phyloP scores from a whole-genome alignment of 2,113 vertebrate species.

The Prinia subflava region DNA sequence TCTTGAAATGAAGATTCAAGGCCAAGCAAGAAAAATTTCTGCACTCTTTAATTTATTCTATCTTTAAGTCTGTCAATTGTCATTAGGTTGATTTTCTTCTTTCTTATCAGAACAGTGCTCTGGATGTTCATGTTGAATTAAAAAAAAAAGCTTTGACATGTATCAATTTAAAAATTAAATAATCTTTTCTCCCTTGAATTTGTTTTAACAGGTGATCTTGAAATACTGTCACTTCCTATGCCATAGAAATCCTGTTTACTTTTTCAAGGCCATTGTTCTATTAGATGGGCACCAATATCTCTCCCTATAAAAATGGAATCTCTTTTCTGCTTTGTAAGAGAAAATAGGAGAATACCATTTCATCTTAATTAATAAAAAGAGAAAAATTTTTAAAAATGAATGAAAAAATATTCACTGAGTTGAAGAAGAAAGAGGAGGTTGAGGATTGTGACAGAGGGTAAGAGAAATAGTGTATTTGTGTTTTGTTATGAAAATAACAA shows the following conservation, averaged over 20 bases:
- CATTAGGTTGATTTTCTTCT: accelerated
- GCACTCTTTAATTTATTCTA: neutral
- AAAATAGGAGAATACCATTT: neutral
- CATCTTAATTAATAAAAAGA: neutral
- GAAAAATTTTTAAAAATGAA: neutral
- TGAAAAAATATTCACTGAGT: neutral
- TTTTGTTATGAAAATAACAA: neutral
- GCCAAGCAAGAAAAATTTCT: neutral
- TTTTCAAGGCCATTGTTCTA: neutral
- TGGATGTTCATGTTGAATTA: neutral
- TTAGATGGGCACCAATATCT: neutral
- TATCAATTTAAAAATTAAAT: neutral
- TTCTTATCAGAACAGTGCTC: neutral
- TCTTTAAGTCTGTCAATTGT: neutral
- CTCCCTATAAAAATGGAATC: neutral
- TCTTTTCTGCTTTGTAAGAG: neutral
- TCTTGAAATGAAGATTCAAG: neutral
- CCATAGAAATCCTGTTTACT: neutral
- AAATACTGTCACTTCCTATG: neutral
- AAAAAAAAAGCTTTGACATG: neutral
- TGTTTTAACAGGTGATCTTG: neutral
- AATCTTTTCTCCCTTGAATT: neutral
- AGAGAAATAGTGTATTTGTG: neutral
- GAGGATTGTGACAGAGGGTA: neutral
- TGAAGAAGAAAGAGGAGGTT: neutral